Evolutionary conservation across 2,113 vertebrate species (phyloP), one percentile per base, ranked within the genome.

Genomic region (Saguinus midas): DNA sequence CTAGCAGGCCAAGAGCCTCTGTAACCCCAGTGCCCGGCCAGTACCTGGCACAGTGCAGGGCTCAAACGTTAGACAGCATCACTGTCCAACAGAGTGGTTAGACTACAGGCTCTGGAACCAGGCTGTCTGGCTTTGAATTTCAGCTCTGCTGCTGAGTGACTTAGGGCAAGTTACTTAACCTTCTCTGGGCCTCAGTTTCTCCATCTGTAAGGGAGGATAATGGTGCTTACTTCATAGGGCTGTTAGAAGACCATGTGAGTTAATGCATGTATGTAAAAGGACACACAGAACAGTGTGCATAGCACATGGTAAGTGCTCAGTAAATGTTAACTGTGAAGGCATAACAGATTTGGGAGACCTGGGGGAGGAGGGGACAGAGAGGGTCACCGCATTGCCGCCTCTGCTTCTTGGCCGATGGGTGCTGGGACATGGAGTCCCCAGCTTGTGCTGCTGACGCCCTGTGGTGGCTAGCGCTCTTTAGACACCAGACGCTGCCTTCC

Each of bases 391-490:
- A 55, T 61, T 32, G 72, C 16, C 8, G 61, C 58, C 93, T 43
- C 57, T 11, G 48, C 5, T 43, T 3, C 21, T 73, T 37, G 90
- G 45, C 52, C 9, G 6, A 64, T 64, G 61, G 61, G 27, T 3
- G 48, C 48, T 8, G 2, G n/a, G 70, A 90, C 29, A 29, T 16
- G 50, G 81, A 85, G 88, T 50, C 57, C 81, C 75, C 78, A 48
- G 87, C 87, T 66, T 43, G 43, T 2, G 17, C 48, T 29, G 90
- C 92, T 95, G 84, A n/a, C 61, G 64, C 18, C 87, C 29, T 91
- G 89, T 58, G 79, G 90, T 89, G 87, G 91, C 81, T 75, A 66
- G 64, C 57, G 27, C 94, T 72, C 82, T 87, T 78, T 25, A 93
- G 87, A 94, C n/a, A 85, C 64, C 81, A 80, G 72, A 37, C 61